Base-by-base conservation (phyloP, 2,797 vertebrate species). In the Melanotaenia trifasciata region DNA sequence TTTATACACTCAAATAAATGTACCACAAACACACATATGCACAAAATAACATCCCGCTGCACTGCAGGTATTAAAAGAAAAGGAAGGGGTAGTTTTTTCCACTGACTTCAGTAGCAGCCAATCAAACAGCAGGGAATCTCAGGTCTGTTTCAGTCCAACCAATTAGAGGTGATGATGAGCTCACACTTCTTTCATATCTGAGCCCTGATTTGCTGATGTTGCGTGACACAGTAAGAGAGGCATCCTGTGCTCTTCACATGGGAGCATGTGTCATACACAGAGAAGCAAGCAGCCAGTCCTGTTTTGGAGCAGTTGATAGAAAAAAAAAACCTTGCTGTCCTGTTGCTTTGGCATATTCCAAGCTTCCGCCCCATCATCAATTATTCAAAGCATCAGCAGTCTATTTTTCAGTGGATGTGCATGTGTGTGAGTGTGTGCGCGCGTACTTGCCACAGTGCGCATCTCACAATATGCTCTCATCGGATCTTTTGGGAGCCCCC, bases 271-370 rank as follows among this genome's bases (percentile, higher is more conserved):
- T 90, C 85, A 87, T 58, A 78, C 91, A 92, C 72, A 76, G 68
- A 79, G 63, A 79, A 70, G 81, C 82, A 74, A 70, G 68, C 79
- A 74, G 61, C 35, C 81, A 81, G 70, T 50, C 94, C 96, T 95
- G 95, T 96, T 96, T 96, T 94, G 95, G 94, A 95, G 95, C 94
- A 93, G 92, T 94, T 94, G 93, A 95, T 90, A 94, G 93, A 93
- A 92, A 67, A 45, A 45, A n/a, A 47, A 18, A 47, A 47, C n/a
- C 82, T 87, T 94, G 92, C 94, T 94, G 94, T 95, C 94, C 89
- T 79, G 91, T 92, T 94, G 95, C 78, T 89, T 86, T 90, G 83
- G 87, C 87, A 87, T 81, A 80, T 82, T 80, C 65, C 78, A 59
- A 84, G 83, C 81, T 90, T 91, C 89, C 79, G 79, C 82, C 77